Evolutionary conservation across 1,140 invertebrate genomes (phyloP), one percentile per base, ranked within the genome.

Genomic region (Gryon sp.): DNA sequence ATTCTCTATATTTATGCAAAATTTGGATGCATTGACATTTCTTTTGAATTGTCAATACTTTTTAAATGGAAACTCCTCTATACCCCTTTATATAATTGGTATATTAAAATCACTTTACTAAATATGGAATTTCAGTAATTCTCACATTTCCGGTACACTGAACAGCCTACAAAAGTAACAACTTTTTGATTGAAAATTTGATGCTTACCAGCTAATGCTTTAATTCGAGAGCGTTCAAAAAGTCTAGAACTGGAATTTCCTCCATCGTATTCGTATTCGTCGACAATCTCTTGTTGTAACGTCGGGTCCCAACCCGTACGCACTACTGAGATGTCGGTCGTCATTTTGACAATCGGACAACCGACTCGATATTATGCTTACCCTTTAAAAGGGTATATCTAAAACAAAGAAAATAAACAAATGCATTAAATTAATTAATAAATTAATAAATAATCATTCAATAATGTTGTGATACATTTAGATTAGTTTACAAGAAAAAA

Each of bases 201-300:
- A n/a, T 32, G 16, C 12, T 62, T 86, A 98, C 97, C 97, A 86
- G 98, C 98, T 81, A 99, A 90, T 66, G 98, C 98, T 90, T 99
- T 99, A 83, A 99, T 99, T 83, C 98, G 94, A 80, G 97, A 98
- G 87, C 98, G 92, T 92, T 99, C 98, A 91, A 99, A 99, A 40
- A 99, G 93, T 84, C 98, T 93, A 70, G 98, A 99, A 75, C 98
- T 99, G 79, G 97, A 98, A 89, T 99, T 99, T 83, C 98, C 98
- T 81, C 98, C 98, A 90, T 99, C 99, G 90, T 99, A 99, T 90
- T 99, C 98, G 90, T 98, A 97, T 87, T 98, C 96, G 82, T 97
- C 96, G 86, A 97, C 94, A 86, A 96, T 94, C 90, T 96, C 95
- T 86, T 95, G 93, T 84, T 94, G 93, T 85, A 95, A 92, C 87